Percentiles rank a stretch among this genome's conserved stretches.
Evolutionary conservation across 2,797 vertebrate genomes (phyloP).

Genomic region (Echeneis naucrates): DNA sequence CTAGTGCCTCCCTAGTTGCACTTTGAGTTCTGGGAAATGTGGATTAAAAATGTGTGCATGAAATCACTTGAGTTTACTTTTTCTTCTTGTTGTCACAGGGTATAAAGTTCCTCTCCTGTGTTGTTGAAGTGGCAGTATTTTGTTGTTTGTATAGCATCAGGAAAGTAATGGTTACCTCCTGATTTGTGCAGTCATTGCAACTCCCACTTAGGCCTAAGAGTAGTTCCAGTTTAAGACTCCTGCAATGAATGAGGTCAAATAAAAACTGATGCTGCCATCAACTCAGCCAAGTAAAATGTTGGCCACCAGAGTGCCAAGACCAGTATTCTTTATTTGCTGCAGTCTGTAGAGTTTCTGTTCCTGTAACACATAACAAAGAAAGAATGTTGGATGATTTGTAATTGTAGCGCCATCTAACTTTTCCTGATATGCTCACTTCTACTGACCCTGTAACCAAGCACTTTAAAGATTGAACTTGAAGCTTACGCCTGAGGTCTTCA

Average conservation of each 20-base stretch:
- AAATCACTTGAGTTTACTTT: not conserved
- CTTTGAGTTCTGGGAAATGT: not conserved
- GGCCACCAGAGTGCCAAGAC: not conserved
- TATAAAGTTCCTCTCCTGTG: not conserved
- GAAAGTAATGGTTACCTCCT: conserved; percentile 10
- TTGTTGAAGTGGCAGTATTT: not conserved
- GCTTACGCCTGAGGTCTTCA: no score
- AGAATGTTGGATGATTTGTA: not conserved
- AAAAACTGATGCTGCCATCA: not conserved
- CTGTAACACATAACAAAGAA: not conserved
- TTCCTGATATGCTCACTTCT: not conserved
- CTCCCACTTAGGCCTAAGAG: conserved; percentile 4
- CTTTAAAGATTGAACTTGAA: not conserved
- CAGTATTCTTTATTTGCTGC: not conserved
- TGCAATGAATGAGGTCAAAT: not conserved
- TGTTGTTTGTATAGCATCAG: conserved; percentile 26
- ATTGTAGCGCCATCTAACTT: not conserved
- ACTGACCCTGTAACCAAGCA: not conserved
- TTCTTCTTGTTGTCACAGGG: not conserved
- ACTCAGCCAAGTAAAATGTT: not conserved
- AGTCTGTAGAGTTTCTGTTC: not conserved
- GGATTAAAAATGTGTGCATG: not conserved
- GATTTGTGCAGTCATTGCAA: conserved; percentile 1
- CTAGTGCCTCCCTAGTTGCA: conserved; percentile 18
- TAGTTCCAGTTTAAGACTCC: conserved; percentile 21